Base-by-base conservation (phyloP, 2,113 vertebrate species). In the Hippopotamus amphibius region DNA sequence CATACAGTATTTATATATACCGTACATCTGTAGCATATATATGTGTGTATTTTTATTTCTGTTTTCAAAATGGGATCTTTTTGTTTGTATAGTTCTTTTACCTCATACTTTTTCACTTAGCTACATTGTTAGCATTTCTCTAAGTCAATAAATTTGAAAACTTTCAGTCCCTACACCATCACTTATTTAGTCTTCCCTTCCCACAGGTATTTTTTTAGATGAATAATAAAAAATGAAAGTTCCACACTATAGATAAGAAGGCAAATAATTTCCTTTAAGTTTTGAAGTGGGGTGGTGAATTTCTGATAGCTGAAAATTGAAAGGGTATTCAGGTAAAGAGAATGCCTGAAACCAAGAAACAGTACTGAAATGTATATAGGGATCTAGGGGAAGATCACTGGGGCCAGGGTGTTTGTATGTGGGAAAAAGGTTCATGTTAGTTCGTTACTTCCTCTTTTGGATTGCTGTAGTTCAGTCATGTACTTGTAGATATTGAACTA, bases 191-290 rank as follows among this genome's bases (percentile, higher is more conserved):
- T 30, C 68, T 95, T 88, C 80, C 30, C 21, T 95, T 74, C 15
- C 4, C 22, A 85, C 1, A 4, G 81, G 7, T 66, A 21, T 84
- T 59, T 85, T 94, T 59, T 46, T 71, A 87, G 24, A 59, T 93
- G 91, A 88, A 65, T 85, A 79, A 79, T 76, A 89, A 90, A 80
- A 95, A 81, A 37, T 95, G 83, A 85, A 92, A 95, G 43, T 66
- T 88, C 33, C 7, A 37, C 15, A 43, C 26, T 86, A 0, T 72
- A 48, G 61, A 71, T 85, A 80, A 95, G 84, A 88, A 72, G 61
- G 55, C 69, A 88, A 66, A 74, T 71, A 65, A 71, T 88, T 55
- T 71, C 12, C 24, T 69, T 61, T 69, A 72, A 72, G 50, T 71
- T 90, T 82, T 87, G 50, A 92, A 94, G 86, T 94, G 74, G 77